Percentiles rank a stretch among this genome's conserved stretches.
Conservation (phyloP, 2,888 invertebrate species). For the Panopea generosa region DNA sequence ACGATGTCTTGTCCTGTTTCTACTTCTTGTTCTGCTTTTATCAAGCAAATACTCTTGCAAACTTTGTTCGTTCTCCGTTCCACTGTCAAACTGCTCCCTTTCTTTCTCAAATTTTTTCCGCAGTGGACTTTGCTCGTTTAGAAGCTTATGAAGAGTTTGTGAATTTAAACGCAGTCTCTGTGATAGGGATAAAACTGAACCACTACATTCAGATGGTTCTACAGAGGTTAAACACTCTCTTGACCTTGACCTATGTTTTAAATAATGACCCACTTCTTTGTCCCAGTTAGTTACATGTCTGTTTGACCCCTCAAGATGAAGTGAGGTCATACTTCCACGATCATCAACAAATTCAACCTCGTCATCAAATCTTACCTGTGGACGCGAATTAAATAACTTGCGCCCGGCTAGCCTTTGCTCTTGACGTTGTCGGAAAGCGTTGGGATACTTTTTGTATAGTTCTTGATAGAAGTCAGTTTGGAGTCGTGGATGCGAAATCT, state of each 20-base stretch:
- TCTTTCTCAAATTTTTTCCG: constrained; percentile 34
- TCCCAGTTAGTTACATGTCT: constrained; percentile 60
- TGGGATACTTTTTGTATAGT: constrained; percentile 66
- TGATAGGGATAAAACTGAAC: constrained; percentile 54
- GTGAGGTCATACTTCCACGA: constrained; percentile 13
- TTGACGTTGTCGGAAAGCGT: constrained; percentile 58
- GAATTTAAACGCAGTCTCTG: constrained; percentile 53
- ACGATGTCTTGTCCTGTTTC: constrained; percentile 43
- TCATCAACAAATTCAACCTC: constrained; percentile 40
- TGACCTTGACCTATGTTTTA: constrained; percentile 31
- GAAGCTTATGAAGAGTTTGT: constrained; percentile 50
- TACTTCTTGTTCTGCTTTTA: constrained; percentile 42
- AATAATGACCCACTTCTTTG: constrained; percentile 55
- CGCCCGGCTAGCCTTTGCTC: constrained; percentile 44
- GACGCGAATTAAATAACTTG: constrained; percentile 61
- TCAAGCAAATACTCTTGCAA: constrained; percentile 48
- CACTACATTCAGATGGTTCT: constrained; percentile 56
- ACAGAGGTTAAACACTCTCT: constrained; percentile 59
- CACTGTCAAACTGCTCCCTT: constrained; percentile 35
- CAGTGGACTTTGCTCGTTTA: constrained; percentile 56
- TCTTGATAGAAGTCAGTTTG: constrained; percentile 61
- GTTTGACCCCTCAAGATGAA: constrained; percentile 34
- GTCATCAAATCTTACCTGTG: constrained; percentile 64
- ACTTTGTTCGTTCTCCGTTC: constrained; percentile 48
- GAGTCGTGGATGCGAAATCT: constrained; percentile 40